Conservation (phyloP, 2,797 vertebrate species). For the Perodicticus potto region DNA sequence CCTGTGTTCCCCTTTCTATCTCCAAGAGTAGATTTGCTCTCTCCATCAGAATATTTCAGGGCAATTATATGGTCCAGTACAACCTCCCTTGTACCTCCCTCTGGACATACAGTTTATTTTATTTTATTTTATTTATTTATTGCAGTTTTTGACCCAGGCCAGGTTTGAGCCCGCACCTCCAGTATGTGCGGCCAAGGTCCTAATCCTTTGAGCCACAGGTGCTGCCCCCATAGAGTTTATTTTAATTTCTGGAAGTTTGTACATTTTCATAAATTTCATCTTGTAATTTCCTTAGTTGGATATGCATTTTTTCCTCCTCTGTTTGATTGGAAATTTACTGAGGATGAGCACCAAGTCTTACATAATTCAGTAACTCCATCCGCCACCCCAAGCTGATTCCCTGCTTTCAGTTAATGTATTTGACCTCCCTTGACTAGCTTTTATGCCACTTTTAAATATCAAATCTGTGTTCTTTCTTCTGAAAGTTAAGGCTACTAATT, state of each 20-base stretch:
- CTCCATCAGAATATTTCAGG: background rate
- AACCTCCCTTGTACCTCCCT: background rate
- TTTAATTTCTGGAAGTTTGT: background rate
- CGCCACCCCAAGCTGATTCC: background rate
- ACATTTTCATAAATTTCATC: background rate
- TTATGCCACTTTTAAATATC: conserved; percentile 21
- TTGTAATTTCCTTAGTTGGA: background rate
- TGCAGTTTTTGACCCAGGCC: no score
- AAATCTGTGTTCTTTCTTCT: background rate
- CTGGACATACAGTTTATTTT: background rate
- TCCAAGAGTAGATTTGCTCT: background rate
- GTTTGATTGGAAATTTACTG: background rate
- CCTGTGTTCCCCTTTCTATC: background rate
- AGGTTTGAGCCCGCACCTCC: no score
- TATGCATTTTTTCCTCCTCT: background rate
- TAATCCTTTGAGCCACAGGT: no score
- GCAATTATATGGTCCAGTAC: background rate
- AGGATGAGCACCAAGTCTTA: background rate
- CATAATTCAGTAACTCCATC: background rate
- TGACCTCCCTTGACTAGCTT: background rate
- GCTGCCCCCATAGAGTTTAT: background rate
- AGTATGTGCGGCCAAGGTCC: no score
- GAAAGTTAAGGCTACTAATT: conserved; percentile 44
- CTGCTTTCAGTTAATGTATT: background rate
- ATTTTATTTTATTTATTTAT: no score